Evolutionary conservation across 2,113 vertebrate species (phyloP).

Genomic region (Aegotheles bennettii): DNA sequence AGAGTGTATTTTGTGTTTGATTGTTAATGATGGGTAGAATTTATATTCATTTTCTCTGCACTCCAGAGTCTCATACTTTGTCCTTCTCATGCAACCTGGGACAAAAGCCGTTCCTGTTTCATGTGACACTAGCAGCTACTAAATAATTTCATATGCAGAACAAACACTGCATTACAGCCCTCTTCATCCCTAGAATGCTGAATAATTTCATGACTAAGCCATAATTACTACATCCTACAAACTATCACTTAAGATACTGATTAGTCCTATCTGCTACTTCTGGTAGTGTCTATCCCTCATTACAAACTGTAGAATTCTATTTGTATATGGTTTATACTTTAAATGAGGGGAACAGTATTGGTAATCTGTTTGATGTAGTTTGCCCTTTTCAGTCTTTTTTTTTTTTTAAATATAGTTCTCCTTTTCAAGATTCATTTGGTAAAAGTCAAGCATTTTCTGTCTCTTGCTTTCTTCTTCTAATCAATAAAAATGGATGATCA

Average conservation of each 20-base stretch:
- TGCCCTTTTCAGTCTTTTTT: neutral
- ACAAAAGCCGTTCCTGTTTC: neutral
- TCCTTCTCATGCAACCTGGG: neutral
- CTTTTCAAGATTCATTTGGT: neutral
- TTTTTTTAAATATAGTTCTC: neutral
- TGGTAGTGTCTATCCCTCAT: neutral
- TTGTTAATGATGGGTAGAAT: neutral
- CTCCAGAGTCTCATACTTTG: neutral
- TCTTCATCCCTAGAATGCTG: neutral
- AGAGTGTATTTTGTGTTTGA: neutral
- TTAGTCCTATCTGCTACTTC: neutral
- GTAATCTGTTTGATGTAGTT: neutral
- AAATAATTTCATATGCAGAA: neutral
- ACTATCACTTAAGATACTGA: neutral
- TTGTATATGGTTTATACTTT: neutral
- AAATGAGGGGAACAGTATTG: neutral
- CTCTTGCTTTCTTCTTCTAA: neutral
- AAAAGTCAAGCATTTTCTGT: neutral
- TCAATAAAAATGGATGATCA: neutral
- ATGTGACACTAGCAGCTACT: neutral
- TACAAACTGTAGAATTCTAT: neutral
- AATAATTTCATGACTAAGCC: neutral
- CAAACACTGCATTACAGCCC: neutral
- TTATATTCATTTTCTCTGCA: neutral
- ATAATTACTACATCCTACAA: neutral